Base-by-base conservation (phyloP, 2,113 vertebrate genomes). In the Petrocephalus zakoni region DNA sequence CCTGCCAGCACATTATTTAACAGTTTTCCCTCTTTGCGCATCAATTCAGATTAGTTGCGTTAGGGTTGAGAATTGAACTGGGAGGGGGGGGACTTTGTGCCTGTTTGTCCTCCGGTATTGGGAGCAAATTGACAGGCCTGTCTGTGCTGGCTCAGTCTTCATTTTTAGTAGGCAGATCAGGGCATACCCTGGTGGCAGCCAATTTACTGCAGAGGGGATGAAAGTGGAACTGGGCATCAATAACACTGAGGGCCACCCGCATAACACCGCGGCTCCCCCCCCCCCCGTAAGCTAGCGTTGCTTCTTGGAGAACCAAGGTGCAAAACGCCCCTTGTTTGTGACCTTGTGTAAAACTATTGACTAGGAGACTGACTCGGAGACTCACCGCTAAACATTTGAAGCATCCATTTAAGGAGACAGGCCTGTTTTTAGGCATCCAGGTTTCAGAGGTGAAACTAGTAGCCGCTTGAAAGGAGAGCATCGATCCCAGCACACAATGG, bases 121-220 rank as follows among this genome's bases (percentile, higher is more conserved):
- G 91, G 91, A 94, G 93, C 94, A 95, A 96, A 95, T 95, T 95
- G 95, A 95, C 93, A 94, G 91, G 93, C 90, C 93, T 87, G 90
- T 94, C 92, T 92, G 90, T 90, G 92, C 91, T 91, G 91, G 89
- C 94, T 95, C 94, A 90, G 92, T 94, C 94, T 93, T 95, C 94
- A 96, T 96, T 95, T 94, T 90, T 90, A 91, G 90, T 89, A 9
- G 92, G 94, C 93, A 89, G 94, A 93, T 93, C 90, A 89, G n/a
- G 90, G 89, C 91, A 92, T 53, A 91, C 92, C 89, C 93, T 91
- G 90, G 89, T 94, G 95, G 94, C 94, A 95, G 93, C 93, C 95
- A 95, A 96, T 96, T 95, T 95, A 91, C 93, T 91, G 87, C 9
- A 42, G 88, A 90, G 92, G 90, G 91, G 93, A 96, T 94, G 93